Conservation (phyloP, 2,113 vertebrate genomes). For the Brachypodius melanocephalos region DNA sequence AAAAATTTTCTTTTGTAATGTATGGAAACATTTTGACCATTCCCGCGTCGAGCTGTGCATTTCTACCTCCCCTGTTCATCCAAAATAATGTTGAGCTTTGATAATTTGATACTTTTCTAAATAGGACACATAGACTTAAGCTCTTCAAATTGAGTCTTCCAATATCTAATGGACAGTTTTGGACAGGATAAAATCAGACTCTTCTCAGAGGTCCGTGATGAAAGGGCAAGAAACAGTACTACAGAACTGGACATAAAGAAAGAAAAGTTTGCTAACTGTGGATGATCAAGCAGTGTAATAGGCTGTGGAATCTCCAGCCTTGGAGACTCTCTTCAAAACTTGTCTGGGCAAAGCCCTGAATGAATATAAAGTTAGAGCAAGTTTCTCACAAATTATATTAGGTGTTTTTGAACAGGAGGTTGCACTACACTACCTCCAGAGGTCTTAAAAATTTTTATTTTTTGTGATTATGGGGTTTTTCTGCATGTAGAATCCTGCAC, state of each 20-base stretch:
- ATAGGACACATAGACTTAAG: not conserved
- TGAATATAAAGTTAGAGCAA: not conserved
- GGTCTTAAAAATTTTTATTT: not conserved
- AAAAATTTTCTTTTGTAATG: not conserved
- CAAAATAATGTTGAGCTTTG: not conserved
- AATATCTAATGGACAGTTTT: not conserved
- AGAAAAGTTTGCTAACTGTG: not conserved
- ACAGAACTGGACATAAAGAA: not conserved
- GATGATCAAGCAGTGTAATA: not conserved
- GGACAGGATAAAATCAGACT: not conserved
- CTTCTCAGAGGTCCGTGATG: not conserved
- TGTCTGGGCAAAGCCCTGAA: not conserved
- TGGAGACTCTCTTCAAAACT: not conserved
- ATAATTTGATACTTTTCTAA: not conserved
- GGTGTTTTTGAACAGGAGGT: not conserved
- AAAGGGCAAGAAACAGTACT: not conserved
- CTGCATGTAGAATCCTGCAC: not conserved
- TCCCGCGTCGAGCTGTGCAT: not conserved
- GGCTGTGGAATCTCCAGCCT: not conserved
- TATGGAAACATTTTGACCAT: not conserved
- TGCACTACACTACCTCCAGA: not conserved
- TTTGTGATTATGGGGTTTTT: not conserved
- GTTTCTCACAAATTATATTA: not conserved
- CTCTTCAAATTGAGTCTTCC: not conserved
- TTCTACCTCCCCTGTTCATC: not conserved